These are phyloP conservation scores for Oikopleura dioica DNA, from an alignment of 23 tunicate genomes.

Conservation along the genomic window DNA sequence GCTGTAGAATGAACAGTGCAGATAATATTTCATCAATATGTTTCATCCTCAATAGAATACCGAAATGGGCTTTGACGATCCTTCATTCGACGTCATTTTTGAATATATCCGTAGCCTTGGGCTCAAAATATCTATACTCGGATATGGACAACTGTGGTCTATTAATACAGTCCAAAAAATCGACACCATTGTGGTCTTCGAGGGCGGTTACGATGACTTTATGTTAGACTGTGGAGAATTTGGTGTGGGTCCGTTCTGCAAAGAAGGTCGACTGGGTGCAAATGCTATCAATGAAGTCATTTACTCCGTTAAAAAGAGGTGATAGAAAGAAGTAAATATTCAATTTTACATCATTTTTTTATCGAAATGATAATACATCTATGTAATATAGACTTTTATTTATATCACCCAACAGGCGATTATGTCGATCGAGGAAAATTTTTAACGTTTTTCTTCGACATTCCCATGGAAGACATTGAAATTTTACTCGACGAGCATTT, in stretches of 20 bases:
- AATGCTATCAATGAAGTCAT: no score
- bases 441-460: background rate
- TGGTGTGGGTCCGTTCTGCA: background rate
- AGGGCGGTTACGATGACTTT: background rate
- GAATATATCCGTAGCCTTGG: background rate
- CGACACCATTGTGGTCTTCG: background rate
- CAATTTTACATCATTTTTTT: no score
- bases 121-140: background rate
- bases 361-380: no score
- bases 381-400: no score
- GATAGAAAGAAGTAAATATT: no score
- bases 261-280: no score
- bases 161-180: background rate
- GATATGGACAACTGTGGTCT: background rate
- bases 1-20: background rate
- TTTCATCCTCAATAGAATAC: background rate
- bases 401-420: no score
- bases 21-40: background rate
- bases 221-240: background rate
- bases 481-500: background rate
- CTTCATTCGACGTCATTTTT: background rate
- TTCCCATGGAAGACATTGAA: background rate
- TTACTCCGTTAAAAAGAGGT: no score
- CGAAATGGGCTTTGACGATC: background rate
- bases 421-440: background rate